Percentiles rank a stretch among this genome's conserved stretches.
Conservation (phyloP, 1,140 invertebrate genomes). For the Drepana arcuata region DNA sequence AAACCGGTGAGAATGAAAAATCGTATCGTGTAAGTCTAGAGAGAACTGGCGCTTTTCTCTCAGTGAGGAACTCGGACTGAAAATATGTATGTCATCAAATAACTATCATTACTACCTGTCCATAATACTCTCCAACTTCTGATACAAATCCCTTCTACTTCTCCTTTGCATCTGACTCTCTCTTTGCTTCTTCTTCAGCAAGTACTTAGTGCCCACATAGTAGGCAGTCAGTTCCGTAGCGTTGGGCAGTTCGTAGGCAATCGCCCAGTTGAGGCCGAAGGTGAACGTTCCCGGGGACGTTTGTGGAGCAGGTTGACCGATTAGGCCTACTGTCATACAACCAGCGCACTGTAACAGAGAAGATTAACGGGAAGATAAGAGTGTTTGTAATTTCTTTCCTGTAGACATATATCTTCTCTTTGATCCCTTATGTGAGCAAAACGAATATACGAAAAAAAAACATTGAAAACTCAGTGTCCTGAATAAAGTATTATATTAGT, state of each 20-base stretch:
- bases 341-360: constrained; percentile 29
- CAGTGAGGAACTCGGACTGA: no score
- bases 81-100: background rate
- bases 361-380: background rate
- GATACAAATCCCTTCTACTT: constrained; percentile 75
- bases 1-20: no score
- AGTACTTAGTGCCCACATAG: no score
- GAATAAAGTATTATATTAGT: no score
- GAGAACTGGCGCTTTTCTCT: no score
- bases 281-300: constrained; percentile 72
- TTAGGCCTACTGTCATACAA: constrained; percentile 73
- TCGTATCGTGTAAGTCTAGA: no score
- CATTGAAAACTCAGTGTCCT: no score
- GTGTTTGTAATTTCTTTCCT: no score
- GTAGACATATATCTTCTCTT: no score
- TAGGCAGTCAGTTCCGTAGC: constrained; percentile 74
- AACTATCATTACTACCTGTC: constrained; percentile 74
- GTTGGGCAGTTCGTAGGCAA: constrained; percentile 82
- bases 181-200: constrained; percentile 26
- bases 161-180: constrained; percentile 65
- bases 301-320: constrained; percentile 63
- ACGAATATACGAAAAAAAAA: constrained; percentile 1
- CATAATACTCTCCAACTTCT: constrained; percentile 78
- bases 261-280: constrained; percentile 81
- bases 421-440: no score